Evolutionary conservation across 1,140 invertebrate species (phyloP).

Genomic region (Plectrocnemia conspersa): DNA sequence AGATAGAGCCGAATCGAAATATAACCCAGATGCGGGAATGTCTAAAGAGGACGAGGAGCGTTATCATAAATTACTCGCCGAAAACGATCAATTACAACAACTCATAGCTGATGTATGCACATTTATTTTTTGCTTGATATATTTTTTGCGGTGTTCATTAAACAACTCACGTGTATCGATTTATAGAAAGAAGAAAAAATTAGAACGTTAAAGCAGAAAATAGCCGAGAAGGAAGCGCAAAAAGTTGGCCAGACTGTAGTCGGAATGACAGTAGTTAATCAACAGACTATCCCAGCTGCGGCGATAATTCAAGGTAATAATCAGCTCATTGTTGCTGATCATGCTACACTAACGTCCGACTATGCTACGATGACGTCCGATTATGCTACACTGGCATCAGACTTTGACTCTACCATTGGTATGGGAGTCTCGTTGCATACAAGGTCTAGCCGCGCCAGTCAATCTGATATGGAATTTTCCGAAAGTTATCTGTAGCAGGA

Average conservation of each 20-base stretch:
- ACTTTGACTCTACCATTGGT: conserved; percentile 66
- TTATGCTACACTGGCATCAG: conserved; percentile 64
- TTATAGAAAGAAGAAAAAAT: conserved; percentile 87
- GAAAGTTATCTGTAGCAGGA: conserved; percentile 74
- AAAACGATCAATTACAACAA: conserved; percentile 95
- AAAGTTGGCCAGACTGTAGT: conserved; percentile 34
- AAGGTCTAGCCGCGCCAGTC: conserved; percentile 72
- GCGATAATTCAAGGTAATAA: conserved; percentile 54
- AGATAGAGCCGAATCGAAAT: conserved; percentile 78
- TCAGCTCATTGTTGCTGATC: conserved; percentile 62
- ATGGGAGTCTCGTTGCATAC: conserved; percentile 61
- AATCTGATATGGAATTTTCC: conserved; percentile 80
- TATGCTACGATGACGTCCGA: conserved; percentile 68
- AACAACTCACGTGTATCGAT: too few relatives aligned
- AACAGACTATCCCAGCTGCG: conserved; percentile 37
- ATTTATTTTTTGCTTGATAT: background rate
- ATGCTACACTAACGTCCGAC: conserved; percentile 68
- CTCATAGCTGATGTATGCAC: conserved; percentile 79
- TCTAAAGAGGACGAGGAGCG: conserved; percentile 94
- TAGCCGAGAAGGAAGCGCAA: conserved; percentile 67
- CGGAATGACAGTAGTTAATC: conserved; percentile 5
- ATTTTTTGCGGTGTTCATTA: too few relatives aligned
- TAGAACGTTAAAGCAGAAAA: conserved; percentile 67
- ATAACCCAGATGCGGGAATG: conserved; percentile 79
- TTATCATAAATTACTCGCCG: conserved; percentile 86